Evolutionary conservation across 2,797 vertebrate species (phyloP).

Genomic region (Chaunax sp.): DNA sequence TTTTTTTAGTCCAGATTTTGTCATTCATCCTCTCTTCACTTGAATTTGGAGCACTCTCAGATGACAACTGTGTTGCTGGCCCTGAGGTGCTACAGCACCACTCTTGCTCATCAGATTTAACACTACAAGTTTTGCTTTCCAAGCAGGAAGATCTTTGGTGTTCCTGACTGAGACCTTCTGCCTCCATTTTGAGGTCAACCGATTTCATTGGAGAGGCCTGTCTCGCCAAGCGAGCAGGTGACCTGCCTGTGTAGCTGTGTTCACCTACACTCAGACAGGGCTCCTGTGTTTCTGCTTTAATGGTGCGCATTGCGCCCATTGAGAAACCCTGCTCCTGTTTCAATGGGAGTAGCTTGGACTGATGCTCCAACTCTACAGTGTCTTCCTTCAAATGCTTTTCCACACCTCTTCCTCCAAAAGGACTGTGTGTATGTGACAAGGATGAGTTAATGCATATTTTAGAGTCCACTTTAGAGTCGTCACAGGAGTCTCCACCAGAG

Average conservation of each 20-base stretch:
- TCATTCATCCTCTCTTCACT: slow-evolving; percentile 58
- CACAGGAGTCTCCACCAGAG: slow-evolving; percentile 53
- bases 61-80: slow-evolving; percentile 26
- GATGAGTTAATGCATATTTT: slow-evolving; percentile 42
- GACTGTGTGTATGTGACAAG: slow-evolving; percentile 23
- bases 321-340: slow-evolving; percentile 54
- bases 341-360: slow-evolving; percentile 38
- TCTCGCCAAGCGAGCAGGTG: slow-evolving; percentile 77
- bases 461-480: slow-evolving; percentile 60
- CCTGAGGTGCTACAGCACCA: slow-evolving; percentile 49
- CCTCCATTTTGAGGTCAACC: slow-evolving; percentile 79
- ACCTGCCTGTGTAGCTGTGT: slow-evolving; percentile 76
- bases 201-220: slow-evolving; percentile 70
- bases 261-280: slow-evolving; percentile 74
- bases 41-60: slow-evolving; percentile 62
- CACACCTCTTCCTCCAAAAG: slow-evolving; percentile 14
- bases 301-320: slow-evolving; percentile 46
- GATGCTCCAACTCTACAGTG: slow-evolving; percentile 37
- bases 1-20: slow-evolving; percentile 86
- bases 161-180: slow-evolving; percentile 33
- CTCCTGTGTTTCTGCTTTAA: slow-evolving; percentile 66
- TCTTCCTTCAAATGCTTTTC: slow-evolving; percentile 56
- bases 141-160: slow-evolving; percentile 53
- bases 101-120: slow-evolving; percentile 34
- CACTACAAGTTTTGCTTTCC: slow-evolving; percentile 38